Conservation (phyloP, 2,797 vertebrate genomes). For the Halcyon badia region DNA sequence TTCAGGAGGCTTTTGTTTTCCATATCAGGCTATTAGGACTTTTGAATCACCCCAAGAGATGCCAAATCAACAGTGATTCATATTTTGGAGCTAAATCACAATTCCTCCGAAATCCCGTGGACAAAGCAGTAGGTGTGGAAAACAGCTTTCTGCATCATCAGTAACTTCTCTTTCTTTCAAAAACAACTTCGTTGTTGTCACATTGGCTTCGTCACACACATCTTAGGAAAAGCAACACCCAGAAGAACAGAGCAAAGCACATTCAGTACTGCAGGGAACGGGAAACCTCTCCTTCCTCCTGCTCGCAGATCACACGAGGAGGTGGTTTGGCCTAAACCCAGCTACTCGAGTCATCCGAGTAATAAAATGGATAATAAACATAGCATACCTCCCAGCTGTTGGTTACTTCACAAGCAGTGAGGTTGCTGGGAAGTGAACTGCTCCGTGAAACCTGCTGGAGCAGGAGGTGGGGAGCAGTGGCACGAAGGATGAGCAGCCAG, state of each 20-base stretch:
- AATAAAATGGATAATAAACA: background rate
- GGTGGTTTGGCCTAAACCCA: background rate
- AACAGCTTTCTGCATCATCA: background rate
- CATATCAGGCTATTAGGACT: background rate
- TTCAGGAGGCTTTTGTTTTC: background rate
- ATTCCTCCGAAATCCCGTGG: background rate
- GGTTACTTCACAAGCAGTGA: background rate
- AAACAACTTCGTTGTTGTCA: background rate
- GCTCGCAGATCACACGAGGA: background rate
- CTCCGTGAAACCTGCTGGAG: background rate
- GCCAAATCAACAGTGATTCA: background rate
- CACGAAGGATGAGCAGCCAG: background rate
- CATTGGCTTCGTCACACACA: accelerated
- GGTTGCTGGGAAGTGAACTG: background rate
- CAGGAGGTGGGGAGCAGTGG: background rate
- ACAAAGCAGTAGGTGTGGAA: background rate
- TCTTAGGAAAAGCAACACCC: background rate
- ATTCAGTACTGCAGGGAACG: background rate
- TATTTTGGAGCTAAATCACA: background rate
- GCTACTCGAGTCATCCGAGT: background rate
- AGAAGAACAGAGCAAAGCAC: background rate
- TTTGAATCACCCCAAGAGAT: background rate
- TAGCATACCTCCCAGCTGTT: background rate
- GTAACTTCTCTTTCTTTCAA: background rate
- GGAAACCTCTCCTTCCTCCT: background rate